Evolutionary conservation across 2,797 vertebrate genomes (phyloP), one percentile per base, ranked within the genome.

Genomic region (Microchirus variegatus): DNA sequence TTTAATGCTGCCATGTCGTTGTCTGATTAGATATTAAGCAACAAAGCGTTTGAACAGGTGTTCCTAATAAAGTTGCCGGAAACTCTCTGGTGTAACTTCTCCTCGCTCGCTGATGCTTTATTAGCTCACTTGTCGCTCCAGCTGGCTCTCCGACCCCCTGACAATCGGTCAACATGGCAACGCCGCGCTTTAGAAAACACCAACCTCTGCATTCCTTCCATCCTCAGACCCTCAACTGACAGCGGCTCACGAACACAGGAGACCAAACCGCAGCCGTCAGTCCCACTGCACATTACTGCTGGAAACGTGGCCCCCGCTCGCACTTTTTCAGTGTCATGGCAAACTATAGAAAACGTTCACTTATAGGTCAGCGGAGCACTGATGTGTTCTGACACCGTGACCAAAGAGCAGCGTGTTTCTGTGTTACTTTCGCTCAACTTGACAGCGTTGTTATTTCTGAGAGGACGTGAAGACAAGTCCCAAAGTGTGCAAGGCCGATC

Each of bases 131-230:
- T 13, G 36, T 51, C 19, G 0, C 59, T 67, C 18, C 43, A 61
- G 68, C 58, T 45, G 43, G 68, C 38, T 1, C 43, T 47, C 46
- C 52, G 54, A 62, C 67, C 70, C 70, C 50, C 58, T 31, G 51
- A 64, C 19, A n/a, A 13, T 59, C 63, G 66, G 44, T 72, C 69
- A 68, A 6, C 55, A 26, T 42, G 54, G 59, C 65, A n/a, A 49
- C n/a, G 26, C 57, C 58, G 67, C 40, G 57, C 63, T 65, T 40
- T 59, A 41, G n/a, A n/a, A 59, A 77, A 62, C 44, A 63, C 59
- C 63, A 57, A 57, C 76, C 74, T 77, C 69, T 70, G 49, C 81
- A 77, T 80, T 83, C 69, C 55, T 80, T 83, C 78, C 74, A 56
- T 75, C 77, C 64, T 72, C 62, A 47, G 59, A 52, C 58, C 59